These are phyloP conservation scores for Phaetusa simplex DNA, from an alignment of 2,113 vertebrate genomes.

Conservation along the genomic window DNA sequence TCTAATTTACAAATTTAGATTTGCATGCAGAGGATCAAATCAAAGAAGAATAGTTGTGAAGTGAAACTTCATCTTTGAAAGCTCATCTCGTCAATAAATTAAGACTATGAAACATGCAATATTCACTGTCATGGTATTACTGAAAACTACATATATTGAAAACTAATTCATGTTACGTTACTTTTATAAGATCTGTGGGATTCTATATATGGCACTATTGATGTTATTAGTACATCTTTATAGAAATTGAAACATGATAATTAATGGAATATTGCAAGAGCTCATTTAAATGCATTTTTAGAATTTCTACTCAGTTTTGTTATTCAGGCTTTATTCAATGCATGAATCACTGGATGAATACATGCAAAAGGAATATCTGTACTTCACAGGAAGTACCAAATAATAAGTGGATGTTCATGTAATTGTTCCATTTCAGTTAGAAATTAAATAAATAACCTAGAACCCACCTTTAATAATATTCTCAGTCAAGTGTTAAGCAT, in stretches of 20 bases:
- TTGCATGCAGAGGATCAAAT: neutral
- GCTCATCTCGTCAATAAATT: constrained; percentile 7
- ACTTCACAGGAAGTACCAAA: neutral
- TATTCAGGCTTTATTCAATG: neutral
- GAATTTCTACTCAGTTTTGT: neutral
- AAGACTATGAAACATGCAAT: neutral
- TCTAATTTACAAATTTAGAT: constrained; percentile 43
- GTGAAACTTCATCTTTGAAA: constrained; percentile 31
- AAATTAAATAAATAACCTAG: neutral
- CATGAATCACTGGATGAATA: neutral
- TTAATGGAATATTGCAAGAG: neutral
- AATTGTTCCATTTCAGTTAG: neutral
- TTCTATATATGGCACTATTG: neutral
- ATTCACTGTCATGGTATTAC: neutral
- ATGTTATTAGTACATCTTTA: neutral
- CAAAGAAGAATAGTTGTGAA: constrained; percentile 15
- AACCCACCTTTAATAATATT: neutral
- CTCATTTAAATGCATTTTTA: neutral
- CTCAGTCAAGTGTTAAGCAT: neutral
- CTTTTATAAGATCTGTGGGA: neutral
- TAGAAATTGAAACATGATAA: neutral
- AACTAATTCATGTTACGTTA: neutral
- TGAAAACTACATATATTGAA: neutral
- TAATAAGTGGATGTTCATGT: neutral
- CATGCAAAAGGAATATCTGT: neutral